Percentiles rank a stretch among this genome's conserved stretches.
Evolutionary conservation across 2,113 vertebrate genomes (phyloP).

Genomic region (Bambusicola thoracicus): DNA sequence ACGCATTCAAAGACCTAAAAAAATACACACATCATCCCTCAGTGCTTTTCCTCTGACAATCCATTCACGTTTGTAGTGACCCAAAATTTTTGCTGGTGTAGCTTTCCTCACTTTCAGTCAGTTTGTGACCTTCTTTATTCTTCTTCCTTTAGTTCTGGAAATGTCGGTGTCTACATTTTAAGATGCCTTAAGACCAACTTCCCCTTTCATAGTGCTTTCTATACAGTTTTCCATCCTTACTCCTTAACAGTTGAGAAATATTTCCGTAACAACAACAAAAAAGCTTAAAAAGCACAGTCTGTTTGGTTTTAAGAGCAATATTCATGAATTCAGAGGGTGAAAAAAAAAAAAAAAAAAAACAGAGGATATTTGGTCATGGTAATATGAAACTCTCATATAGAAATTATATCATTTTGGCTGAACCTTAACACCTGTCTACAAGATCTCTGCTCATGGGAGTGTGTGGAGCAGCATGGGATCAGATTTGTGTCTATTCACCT

Average conservation of each 20-base stretch:
- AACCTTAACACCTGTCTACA: neutral
- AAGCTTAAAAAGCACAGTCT: neutral
- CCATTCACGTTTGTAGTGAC: neutral
- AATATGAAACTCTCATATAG: neutral
- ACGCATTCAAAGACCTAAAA: neutral
- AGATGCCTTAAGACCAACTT: constrained; percentile 1
- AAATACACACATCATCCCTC: neutral
- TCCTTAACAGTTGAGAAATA: neutral
- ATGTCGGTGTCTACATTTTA: neutral
- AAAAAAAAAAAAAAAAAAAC: neutral
- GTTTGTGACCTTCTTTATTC: neutral
- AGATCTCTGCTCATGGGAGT: neutral
- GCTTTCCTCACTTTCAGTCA: neutral
- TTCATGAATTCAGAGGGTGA: neutral
- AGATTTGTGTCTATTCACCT: neutral
- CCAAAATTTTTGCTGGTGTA: neutral
- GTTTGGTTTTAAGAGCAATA: neutral
- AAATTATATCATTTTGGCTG: neutral
- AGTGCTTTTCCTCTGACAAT: neutral
- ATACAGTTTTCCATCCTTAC: neutral
- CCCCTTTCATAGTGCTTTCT: neutral
- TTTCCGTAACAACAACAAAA: neutral
- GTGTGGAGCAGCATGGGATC: neutral
- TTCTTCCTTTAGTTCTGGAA: neutral
- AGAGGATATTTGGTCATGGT: neutral